phyloP scores from a whole-genome alignment of 2,888 invertebrate genomes.

The Nineta flava region DNA sequence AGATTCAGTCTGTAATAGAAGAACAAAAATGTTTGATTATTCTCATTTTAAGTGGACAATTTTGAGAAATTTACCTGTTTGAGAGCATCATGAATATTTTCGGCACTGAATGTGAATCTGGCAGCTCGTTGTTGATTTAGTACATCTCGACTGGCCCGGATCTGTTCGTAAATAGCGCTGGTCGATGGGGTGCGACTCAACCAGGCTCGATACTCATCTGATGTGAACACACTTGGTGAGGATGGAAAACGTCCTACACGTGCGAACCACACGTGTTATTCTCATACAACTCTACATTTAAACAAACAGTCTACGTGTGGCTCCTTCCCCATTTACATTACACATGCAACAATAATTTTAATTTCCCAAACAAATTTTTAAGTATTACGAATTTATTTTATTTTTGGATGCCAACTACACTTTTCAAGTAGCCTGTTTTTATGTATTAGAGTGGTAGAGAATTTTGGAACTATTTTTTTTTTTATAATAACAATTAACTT shows the following conservation, averaged over 20 bases:
- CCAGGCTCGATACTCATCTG: slow-evolving; percentile 90
- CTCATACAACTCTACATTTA: slow-evolving; percentile 22
- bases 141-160: slow-evolving; percentile 63
- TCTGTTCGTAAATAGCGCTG: slow-evolving; percentile 82
- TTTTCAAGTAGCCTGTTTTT: neutral
- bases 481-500: neutral
- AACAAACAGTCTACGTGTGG: neutral
- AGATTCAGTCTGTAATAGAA: slow-evolving; percentile 26
- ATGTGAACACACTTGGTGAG: slow-evolving; percentile 54
- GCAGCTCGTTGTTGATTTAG: slow-evolving; percentile 52
- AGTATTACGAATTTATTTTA: neutral
- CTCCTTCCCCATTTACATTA: neutral
- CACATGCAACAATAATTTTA: neutral
- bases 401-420: neutral
- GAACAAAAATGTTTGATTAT: slow-evolving; percentile 3
- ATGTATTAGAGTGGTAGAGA: slow-evolving; percentile 1
- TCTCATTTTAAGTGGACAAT: too few relatives aligned
- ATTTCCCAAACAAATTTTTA: neutral
- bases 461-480: neutral
- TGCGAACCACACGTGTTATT: slow-evolving; percentile 20
- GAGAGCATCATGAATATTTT: slow-evolving; percentile 74
- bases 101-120: slow-evolving; percentile 76
- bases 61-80: slow-evolving; percentile 50
- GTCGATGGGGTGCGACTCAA: slow-evolving; percentile 78
- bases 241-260: slow-evolving; percentile 30